Conservation (phyloP, 2,113 vertebrate species). For the Maccullochella peelii region DNA sequence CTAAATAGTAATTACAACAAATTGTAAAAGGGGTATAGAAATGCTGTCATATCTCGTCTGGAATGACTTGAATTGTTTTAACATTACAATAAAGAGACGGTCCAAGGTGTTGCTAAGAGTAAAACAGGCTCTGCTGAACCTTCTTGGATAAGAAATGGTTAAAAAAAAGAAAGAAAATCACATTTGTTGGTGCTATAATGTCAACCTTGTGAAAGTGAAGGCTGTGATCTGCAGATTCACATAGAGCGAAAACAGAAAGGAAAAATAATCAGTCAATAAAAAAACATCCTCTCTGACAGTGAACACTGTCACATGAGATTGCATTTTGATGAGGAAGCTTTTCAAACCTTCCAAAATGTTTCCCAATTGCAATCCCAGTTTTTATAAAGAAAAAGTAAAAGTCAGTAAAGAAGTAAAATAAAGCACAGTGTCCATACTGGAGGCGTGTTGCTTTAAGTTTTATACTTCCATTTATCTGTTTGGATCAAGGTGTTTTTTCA, state of each 20-base stretch:
- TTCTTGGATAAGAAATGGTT: not conserved
- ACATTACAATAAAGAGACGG: too few species aligned
- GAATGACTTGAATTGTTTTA: not conserved
- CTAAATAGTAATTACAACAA: too few species aligned
- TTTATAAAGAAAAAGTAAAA: not conserved
- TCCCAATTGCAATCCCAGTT: not conserved
- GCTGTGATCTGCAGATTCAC: conserved; percentile 11
- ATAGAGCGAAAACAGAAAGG: not conserved
- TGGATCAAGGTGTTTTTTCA: not conserved
- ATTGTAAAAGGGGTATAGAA: not conserved
- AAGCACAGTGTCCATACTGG: not conserved
- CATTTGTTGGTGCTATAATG: not conserved
- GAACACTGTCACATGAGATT: not conserved
- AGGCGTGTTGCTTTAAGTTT: not conserved
- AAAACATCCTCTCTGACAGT: not conserved
- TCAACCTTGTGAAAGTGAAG: conserved; percentile 24
- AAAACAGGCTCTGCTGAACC: not conserved
- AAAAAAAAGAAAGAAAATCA: not conserved
- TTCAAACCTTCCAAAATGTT: not conserved
- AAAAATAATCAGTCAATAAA: too few species aligned
- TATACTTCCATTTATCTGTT: not conserved
- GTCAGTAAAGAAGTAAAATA: not conserved
- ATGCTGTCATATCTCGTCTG: not conserved
- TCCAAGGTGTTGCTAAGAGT: not conserved
- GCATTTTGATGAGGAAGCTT: conserved; percentile 21